A percentile compares a stretch with the other conserved stretches of the same genome.
Evolutionary conservation across 2,113 vertebrate species (phyloP).

Genomic region (Colossoma macropomum): DNA sequence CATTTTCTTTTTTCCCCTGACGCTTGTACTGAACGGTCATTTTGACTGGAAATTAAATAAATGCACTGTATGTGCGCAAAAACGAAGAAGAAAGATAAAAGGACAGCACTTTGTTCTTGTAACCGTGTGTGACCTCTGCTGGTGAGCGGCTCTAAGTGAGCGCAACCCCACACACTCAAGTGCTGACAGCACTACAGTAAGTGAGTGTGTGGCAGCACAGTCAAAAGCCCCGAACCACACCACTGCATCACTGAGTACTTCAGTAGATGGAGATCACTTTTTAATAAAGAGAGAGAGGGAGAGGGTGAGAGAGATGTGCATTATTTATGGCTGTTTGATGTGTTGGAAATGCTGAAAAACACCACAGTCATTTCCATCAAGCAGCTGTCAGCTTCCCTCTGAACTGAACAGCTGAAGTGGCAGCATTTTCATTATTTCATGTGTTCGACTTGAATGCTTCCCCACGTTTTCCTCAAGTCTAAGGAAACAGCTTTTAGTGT

Average conservation of each 20-base stretch:
- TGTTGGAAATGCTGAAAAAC: slow-evolving; percentile 20
- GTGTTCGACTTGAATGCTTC: not conserved
- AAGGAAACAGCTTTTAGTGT: not conserved
- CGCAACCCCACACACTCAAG: not conserved
- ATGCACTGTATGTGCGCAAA: not conserved
- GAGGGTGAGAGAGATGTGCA: not conserved
- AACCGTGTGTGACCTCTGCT: slow-evolving; percentile 59
- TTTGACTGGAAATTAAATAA: too few species aligned
- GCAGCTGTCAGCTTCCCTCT: not conserved
- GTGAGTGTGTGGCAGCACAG: not conserved
- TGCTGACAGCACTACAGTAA: not conserved
- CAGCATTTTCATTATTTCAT: not conserved
- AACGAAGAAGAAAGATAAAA: not conserved
- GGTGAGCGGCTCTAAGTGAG: slow-evolving; percentile 42
- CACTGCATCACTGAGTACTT: not conserved
- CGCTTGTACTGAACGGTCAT: too few species aligned
- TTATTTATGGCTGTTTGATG: slow-evolving; percentile 10
- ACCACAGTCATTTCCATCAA: not conserved
- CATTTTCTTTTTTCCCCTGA: too few species aligned
- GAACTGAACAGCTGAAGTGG: not conserved
- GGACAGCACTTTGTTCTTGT: not conserved
- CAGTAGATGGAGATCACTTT: not conserved
- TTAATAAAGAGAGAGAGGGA: not conserved
- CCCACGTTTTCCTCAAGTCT: not conserved
- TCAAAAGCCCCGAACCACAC: not conserved